A percentile compares a stretch with the other conserved stretches of the same genome.
Evolutionary conservation across 2,888 invertebrate species (phyloP).

Genomic region (Drosophila helvetica): DNA sequence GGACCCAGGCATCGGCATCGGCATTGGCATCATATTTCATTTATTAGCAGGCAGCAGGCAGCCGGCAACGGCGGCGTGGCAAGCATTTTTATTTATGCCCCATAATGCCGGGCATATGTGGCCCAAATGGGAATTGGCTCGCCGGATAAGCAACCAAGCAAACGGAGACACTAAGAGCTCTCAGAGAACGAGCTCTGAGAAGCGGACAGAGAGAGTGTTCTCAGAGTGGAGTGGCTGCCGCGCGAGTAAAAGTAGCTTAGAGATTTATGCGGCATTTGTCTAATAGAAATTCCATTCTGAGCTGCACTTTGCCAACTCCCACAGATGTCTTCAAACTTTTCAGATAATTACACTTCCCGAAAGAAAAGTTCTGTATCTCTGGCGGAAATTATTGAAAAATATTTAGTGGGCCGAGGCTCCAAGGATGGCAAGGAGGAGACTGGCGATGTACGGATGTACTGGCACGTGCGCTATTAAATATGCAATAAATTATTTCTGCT

Average conservation of each 20-base stretch:
- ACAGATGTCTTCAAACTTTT: slow-evolving; percentile 22
- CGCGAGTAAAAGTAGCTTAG: slow-evolving; percentile 71
- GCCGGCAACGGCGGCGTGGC: slow-evolving; percentile 49
- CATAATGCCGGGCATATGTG: slow-evolving; percentile 83
- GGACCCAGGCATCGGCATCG: slow-evolving; percentile 5
- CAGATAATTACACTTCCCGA: slow-evolving; percentile 17
- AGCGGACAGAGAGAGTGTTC: slow-evolving; percentile 20
- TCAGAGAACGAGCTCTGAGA: slow-evolving; percentile 32
- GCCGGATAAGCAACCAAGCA: slow-evolving; percentile 28
- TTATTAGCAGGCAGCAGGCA: slow-evolving; percentile 68
- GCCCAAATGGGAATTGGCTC: slow-evolving; percentile 77
- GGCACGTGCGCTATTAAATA: slow-evolving; percentile 80
- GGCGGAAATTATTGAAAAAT: not conserved
- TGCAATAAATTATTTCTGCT: slow-evolving; percentile 79
- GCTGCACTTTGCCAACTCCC: slow-evolving; percentile 26
- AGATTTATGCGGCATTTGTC: slow-evolving; percentile 72
- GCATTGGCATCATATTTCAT: slow-evolving; percentile 77
- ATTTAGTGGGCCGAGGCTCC: slow-evolving; percentile 16
- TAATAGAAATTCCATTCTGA: slow-evolving; percentile 55
- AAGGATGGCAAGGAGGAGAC: not conserved
- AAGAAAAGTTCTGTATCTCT: not conserved
- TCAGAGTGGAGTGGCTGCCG: slow-evolving; percentile 49
- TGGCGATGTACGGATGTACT: not conserved
- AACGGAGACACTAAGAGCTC: slow-evolving; percentile 26
- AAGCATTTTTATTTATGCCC: slow-evolving; percentile 73